A percentile compares a stretch with the other conserved stretches of the same genome.
These are phyloP conservation scores for Amphiprion percula DNA, from an alignment of 2,113 vertebrate species.

Conservation along the genomic window DNA sequence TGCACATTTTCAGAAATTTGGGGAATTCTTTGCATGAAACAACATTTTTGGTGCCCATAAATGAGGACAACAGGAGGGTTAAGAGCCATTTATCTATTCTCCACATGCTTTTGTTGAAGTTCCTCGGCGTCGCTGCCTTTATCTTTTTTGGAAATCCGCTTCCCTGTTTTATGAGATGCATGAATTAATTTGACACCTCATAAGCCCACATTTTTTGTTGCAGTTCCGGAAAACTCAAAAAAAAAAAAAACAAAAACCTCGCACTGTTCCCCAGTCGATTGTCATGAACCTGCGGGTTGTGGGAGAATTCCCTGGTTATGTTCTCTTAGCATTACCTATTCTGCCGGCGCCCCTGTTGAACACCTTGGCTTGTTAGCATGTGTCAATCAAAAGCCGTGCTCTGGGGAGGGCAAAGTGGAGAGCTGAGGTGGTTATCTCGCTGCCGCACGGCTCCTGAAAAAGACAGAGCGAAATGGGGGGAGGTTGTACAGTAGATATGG, in stretches of 20 bases:
- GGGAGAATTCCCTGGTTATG: conserved; percentile 70
- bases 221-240: neutral
- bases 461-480: neutral
- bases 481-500: neutral
- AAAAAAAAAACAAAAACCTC: conserved; percentile 6
- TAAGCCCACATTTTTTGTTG: conserved; percentile 42
- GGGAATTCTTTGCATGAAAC: no score
- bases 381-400: conserved; percentile 77
- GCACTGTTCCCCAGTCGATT: conserved; percentile 28
- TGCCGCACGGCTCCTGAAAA: conserved; percentile 49
- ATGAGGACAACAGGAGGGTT: no score
- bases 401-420: conserved; percentile 62
- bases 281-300: conserved; percentile 38
- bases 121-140: conserved; percentile 1
- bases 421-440: conserved; percentile 59
- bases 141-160: conserved; percentile 12
- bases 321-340: conserved; percentile 69
- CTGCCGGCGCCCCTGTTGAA: conserved; percentile 62
- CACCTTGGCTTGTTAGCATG: conserved; percentile 82
- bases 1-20: no score
- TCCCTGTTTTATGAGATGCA: neutral
- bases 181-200: conserved; percentile 57
- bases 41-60: no score
- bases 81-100: conserved; percentile 36
- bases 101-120: neutral